Evolutionary conservation across 2,113 vertebrate genomes (phyloP), one percentile per base, ranked within the genome.

Genomic region (Bungarus multicinctus): DNA sequence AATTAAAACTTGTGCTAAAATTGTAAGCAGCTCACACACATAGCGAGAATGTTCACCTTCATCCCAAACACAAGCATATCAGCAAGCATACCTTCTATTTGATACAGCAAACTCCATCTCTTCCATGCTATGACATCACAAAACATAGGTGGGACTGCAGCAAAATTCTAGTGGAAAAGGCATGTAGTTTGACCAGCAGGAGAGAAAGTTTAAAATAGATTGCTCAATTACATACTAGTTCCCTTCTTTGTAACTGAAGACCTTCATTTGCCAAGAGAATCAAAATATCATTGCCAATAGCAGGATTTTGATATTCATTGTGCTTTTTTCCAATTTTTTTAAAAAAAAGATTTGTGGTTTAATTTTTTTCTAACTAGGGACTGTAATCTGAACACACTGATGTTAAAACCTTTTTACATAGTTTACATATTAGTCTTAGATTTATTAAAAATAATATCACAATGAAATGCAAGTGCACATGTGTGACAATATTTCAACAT

Each of bases 111-210:
- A 47, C 45, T 7, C 57, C 45, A 88, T 60, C 34, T 50, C 58
- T 50, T 88, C 45, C n/a, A 92, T 74, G 58, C 34, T 88, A 50
- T 92, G 58, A 88, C 58, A 64, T 69, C 86, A 89, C 87, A 89
- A 88, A 92, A 88, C 60, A 53, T 27, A 50, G 50, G 47, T 25
- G n/a, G 45, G 25, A 52, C 60, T 43, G 22, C 34, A 74, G 18
- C 57, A 88, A 69, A 91, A 88, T 69, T 52, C 7, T 53, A 60
- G 58, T 60, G 11, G 64, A 39, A 85, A 87, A 81, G 9, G 34
- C n/a, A 81, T 54, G 58, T 30, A 85, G 69, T 25, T 69, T 90
- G 90, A 60, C 30, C 27, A 64, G 22, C 14, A 92, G 25, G 7
- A 88, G n/a, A 54, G 47, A 27, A 69, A 69, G n/a, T 69, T 92